Conservation (phyloP, 2,797 vertebrate genomes). For the Epinephelus coioides region DNA sequence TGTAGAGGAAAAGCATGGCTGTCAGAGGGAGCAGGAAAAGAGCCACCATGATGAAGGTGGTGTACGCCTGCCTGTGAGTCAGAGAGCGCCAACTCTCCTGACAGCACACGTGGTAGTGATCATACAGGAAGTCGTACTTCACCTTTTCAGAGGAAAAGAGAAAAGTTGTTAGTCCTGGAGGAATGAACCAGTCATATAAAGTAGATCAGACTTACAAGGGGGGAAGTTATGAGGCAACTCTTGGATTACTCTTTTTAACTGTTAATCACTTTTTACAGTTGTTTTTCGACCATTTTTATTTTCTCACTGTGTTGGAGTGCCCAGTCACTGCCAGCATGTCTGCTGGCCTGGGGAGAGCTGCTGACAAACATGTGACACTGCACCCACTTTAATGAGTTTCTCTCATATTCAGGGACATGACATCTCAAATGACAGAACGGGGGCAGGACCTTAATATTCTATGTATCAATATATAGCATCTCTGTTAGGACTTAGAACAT, state of each 20-base stretch:
- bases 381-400: neutral
- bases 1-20: constrained; percentile 89
- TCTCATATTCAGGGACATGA: neutral
- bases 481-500: no score
- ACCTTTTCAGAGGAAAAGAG: constrained; percentile 75
- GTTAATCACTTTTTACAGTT: neutral
- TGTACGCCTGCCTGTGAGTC: constrained; percentile 84
- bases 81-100: constrained; percentile 87
- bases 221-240: neutral
- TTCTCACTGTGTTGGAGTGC: neutral
- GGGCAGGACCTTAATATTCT: neutral
- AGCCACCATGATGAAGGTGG: constrained; percentile 90
- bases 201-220: neutral
- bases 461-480: no score
- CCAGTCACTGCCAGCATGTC: neutral
- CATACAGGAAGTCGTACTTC: constrained; percentile 91
- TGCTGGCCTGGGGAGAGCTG: neutral
- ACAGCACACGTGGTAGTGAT: constrained; percentile 89
- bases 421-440: neutral
- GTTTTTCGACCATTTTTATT: neutral
- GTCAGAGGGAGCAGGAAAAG: constrained; percentile 89
- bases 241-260: neutral
- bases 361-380: neutral
- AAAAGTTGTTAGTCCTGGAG: neutral
- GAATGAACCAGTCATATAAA: neutral